Evolutionary conservation across 2,797 vertebrate genomes (phyloP), one percentile per base, ranked within the genome.

Genomic region (Platyrinchus mystaceus): DNA sequence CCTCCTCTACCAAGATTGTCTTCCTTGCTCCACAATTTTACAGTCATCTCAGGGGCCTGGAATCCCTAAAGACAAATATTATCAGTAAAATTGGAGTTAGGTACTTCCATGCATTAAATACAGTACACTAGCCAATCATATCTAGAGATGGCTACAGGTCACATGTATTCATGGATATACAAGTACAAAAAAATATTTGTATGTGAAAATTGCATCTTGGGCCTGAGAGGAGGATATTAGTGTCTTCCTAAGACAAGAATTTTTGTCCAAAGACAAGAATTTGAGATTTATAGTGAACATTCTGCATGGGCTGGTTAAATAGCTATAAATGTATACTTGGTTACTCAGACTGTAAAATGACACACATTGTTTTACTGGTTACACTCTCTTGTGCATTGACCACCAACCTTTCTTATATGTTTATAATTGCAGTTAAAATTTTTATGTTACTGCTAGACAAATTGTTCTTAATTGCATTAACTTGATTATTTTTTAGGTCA

Each of bases 401-500:
- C 19, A 59, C 41, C 14, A 50, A 30, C 9, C 12, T 47, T 67
- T 67, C 44, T 52, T 85, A 27, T 3, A 14, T 26, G 13, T 55
- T 84, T 89, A 37, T 70, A 79, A 34, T 67, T 73, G n/a, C 15
- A n/a, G 23, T 67, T 66, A 55, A 28, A 50, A 23, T 78, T 78
- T 93, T 74, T 73, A 12, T 30, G 7, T 85, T 81, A 55, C 9
- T 66, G 12, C n/a, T 80, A 24, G 56, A 34, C 21, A 55, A 77
- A 56, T 44, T 30, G 13, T 60, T 89, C 37, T 84, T 27, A 75
- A 80, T 90, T 96, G 4, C 37, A 66, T 94, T 76, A 92, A 55
- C 52, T 81, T 71, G 5, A 8, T 90, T 71, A 13, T 63, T 86
- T 82, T 92, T 47, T 83, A 99, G 98, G 84, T 98, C 70, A 95